phyloP scores from a whole-genome alignment of 2,113 vertebrate species.

The Hyla sarda region DNA sequence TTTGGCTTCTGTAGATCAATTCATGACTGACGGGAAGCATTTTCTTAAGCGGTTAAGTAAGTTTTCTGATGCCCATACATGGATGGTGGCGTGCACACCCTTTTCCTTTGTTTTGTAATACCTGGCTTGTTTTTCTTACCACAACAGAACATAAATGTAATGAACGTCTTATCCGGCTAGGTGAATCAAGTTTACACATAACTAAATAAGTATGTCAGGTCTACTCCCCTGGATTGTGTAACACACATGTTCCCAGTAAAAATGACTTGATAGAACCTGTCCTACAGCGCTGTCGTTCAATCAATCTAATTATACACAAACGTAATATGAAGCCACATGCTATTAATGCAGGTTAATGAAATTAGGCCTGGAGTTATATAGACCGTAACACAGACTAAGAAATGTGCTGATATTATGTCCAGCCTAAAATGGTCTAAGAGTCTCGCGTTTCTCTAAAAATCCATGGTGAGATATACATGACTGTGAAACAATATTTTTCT shows the following conservation, averaged over 20 bases:
- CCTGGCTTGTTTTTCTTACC: no score
- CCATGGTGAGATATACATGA: no score
- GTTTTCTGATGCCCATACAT: not conserved
- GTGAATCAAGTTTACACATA: slow-evolving; percentile 24
- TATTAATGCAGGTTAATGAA: no score
- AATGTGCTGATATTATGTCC: no score
- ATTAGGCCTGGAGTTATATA: no score
- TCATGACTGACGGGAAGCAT: not conserved
- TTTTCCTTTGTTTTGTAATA: slow-evolving; percentile 16
- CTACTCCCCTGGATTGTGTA: not conserved
- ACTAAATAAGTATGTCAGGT: slow-evolving; percentile 4
- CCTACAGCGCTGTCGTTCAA: not conserved
- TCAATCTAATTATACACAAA: no score
- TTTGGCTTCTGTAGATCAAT: no score
- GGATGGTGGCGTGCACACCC: not conserved
- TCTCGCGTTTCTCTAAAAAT: no score
- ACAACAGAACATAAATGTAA: not conserved
- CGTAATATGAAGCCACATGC: no score
- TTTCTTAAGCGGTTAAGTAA: not conserved
- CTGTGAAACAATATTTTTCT: no score
- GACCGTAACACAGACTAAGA: no score
- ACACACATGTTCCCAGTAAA: not conserved
- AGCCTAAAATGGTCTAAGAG: no score
- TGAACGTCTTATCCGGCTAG: not conserved
- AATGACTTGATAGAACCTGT: not conserved